A percentile compares a stretch with the other conserved stretches of the same genome.
These are phyloP conservation scores for Oreochromis mossambicus DNA, from an alignment of 2,797 vertebrate species.

Conservation along the genomic window DNA sequence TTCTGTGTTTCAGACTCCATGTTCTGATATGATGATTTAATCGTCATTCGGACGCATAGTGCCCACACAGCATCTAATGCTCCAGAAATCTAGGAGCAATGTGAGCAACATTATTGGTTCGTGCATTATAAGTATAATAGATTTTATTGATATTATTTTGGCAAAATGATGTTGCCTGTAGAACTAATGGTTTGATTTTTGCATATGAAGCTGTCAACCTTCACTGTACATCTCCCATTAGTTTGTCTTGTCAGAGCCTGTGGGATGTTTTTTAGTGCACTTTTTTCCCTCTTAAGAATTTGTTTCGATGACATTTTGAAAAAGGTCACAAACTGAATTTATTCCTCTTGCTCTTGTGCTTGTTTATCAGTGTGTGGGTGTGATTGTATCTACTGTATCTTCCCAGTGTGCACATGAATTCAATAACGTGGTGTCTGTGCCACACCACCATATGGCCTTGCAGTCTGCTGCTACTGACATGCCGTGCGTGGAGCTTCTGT, in stretches of 20 bases:
- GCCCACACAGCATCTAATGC: not conserved
- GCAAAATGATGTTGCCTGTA: not conserved
- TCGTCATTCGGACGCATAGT: not conserved
- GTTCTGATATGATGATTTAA: slow-evolving; percentile 37
- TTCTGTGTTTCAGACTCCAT: not conserved
- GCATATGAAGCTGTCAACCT: not conserved
- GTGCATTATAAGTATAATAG: not conserved
- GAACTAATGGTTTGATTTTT: not conserved
- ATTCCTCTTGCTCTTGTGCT: not conserved
- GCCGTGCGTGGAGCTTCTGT: slow-evolving; percentile 7
- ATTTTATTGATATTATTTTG: not conserved
- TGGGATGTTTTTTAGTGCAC: not conserved
- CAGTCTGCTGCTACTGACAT: slow-evolving; percentile 30
- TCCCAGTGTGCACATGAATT: not conserved
- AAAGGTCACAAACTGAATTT: slow-evolving; percentile 41
- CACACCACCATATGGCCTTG: not conserved
- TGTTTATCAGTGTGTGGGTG: not conserved
- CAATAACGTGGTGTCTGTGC: slow-evolving; percentile 22
- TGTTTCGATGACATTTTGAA: slow-evolving; percentile 30
- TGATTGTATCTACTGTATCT: not conserved
- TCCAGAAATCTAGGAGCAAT: slow-evolving; percentile 25
- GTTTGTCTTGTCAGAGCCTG: not conserved
- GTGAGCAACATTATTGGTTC: not conserved
- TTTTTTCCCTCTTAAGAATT: not conserved
- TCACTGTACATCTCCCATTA: not conserved